phyloP scores from a whole-genome alignment of 2,113 vertebrate species.

The Diadophis punctatus region DNA sequence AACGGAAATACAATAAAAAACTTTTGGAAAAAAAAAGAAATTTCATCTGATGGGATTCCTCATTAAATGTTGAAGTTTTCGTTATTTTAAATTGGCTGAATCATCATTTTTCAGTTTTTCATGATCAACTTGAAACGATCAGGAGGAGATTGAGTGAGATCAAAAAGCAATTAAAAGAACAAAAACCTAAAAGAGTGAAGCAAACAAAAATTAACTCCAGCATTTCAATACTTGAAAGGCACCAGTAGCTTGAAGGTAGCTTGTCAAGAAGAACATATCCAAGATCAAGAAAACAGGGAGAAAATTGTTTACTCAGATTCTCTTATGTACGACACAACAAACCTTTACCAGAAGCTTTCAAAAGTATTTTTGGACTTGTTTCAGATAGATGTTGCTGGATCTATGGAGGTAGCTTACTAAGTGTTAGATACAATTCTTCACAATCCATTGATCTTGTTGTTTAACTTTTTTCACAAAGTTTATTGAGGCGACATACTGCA shows the following conservation, averaged over 20 bases:
- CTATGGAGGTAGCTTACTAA: background rate
- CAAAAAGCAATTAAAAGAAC: background rate
- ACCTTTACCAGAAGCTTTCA: background rate
- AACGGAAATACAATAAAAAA: too few relatives aligned
- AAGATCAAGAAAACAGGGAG: background rate
- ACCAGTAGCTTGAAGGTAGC: background rate
- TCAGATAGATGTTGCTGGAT: background rate
- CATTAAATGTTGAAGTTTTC: too few relatives aligned
- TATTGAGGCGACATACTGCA: background rate
- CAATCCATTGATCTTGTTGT: background rate
- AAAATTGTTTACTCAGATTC: background rate
- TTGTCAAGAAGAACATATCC: background rate
- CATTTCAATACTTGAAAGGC: background rate
- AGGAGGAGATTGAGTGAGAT: background rate
- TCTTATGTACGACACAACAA: background rate
- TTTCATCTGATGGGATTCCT: too few relatives aligned
- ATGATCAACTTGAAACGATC: background rate
- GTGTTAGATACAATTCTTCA: background rate
- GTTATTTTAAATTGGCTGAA: background rate
- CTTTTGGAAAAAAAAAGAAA: too few relatives aligned
- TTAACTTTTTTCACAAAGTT: background rate
- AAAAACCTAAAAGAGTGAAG: background rate
- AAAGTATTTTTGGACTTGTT: background rate
- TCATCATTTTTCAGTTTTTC: background rate
- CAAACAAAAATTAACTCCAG: background rate